Percentiles rank a stretch among this genome's conserved stretches.
phyloP scores from a whole-genome alignment of 1,140 invertebrate genomes.

The Radopholus similis region DNA sequence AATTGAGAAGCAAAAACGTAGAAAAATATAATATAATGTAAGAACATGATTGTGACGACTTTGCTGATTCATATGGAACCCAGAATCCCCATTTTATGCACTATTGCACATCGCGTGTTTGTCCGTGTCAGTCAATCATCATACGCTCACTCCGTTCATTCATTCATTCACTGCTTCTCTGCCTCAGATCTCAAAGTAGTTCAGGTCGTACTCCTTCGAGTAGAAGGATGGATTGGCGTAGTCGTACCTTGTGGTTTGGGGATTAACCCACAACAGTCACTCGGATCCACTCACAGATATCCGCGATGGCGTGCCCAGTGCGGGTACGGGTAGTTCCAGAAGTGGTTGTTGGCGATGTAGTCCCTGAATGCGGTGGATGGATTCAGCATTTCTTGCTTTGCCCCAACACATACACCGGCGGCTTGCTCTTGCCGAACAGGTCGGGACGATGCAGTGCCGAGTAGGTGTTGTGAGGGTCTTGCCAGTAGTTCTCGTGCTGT shows the following conservation, averaged over 20 bases:
- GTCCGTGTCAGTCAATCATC: too few species aligned
- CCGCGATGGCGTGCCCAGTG: slow-evolving; percentile 14
- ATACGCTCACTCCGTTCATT: neutral
- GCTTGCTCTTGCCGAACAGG: slow-evolving; percentile 15
- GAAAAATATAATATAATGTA: neutral
- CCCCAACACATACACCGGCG: slow-evolving; percentile 1
- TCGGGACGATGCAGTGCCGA: neutral
- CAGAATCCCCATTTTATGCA: too few species aligned
- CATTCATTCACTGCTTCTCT: neutral
- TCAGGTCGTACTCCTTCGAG: slow-evolving; percentile 15
- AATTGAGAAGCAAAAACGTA: neutral
- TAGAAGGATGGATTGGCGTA: slow-evolving; percentile 17
- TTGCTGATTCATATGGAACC: too few species aligned
- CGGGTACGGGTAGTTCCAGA: slow-evolving; percentile 12
- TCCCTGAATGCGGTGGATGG: slow-evolving; percentile 1
- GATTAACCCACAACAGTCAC: neutral
- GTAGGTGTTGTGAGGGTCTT: neutral
- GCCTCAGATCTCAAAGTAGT: slow-evolving; percentile 5
- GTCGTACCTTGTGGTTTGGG: neutral
- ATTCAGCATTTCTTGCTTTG: neutral
- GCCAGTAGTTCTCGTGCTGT: slow-evolving; percentile 13
- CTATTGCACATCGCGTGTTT: too few species aligned
- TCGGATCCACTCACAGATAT: slow-evolving; percentile 10
- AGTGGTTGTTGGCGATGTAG: slow-evolving; percentile 16
- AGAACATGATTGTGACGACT: neutral